Base-by-base conservation (phyloP, 2,888 invertebrate genomes). In the Cheilosia grossa region DNA sequence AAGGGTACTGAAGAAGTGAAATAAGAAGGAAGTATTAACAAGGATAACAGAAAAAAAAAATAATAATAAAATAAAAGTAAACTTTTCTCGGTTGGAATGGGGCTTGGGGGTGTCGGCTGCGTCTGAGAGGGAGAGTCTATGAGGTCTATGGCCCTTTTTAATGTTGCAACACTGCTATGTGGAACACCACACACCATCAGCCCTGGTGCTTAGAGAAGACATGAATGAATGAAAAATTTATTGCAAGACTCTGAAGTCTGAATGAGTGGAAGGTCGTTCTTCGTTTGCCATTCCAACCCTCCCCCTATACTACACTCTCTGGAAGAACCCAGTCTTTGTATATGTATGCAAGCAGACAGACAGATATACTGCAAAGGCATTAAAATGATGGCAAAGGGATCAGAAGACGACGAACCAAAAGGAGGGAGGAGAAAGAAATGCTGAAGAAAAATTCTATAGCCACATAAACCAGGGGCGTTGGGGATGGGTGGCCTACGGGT, bases 201-300 rank as follows among this genome's bases (percentile, higher is more conserved):
- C 58, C 51, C 40, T 47, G 74, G 27, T 61, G 70, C 83, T 83
- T 82, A 72, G 69, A 73, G 53, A 74, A 56, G 37, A 74, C 63
- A 83, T 70, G 83, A 79, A 80, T 79, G 79, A 83, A 83, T 80
- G 80, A 83, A 83, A 80, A 80, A 83, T 83, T 80, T 80, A 83
- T 80, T 83, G 80, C 83, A 83, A 79, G 73, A 53, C 64, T 47
- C 79, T 64, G 53, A 82, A 53, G 58, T 47, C 79, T 64, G 53
- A 82, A 72, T 73, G 78, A 73, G 79, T 72, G 15, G 78, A 82
- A 82, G 78, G 82, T 82, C 73, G 66, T 69, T 79, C 79, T 69
- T 61, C 40, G 42, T 56, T 67, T 19, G 30, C 42, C 67, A n/a
- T 40, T 9, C 63, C 61, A 21, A 42, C 24, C 44, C 40, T 40